phyloP scores from a whole-genome alignment of 2,797 vertebrate species.

The Tauraco hartlaubi region DNA sequence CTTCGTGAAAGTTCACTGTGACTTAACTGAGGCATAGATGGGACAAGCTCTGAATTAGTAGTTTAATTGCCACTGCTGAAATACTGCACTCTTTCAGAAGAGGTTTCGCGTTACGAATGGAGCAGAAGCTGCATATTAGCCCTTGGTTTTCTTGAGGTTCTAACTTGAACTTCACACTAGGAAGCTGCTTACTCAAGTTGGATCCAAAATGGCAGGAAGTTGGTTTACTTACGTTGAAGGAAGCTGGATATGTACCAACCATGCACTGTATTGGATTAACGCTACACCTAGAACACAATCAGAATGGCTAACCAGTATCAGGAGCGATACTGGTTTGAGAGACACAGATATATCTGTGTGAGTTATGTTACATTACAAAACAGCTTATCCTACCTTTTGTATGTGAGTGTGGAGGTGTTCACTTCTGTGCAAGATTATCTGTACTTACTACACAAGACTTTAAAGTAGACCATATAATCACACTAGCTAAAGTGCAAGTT shows the following conservation, averaged over 20 bases:
- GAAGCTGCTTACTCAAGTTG: background rate
- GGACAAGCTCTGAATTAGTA: background rate
- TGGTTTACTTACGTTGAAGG: background rate
- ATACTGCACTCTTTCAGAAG: background rate
- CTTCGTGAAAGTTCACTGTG: background rate
- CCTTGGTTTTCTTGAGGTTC: background rate
- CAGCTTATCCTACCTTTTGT: background rate
- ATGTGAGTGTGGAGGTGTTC: background rate
- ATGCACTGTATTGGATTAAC: background rate
- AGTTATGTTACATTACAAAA: background rate
- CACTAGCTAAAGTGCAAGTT: background rate
- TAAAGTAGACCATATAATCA: background rate
- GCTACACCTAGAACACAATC: fast-evolving
- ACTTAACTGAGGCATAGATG: background rate
- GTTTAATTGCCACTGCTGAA: background rate
- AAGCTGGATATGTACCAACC: background rate
- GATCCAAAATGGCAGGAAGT: background rate
- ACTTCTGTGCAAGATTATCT: background rate
- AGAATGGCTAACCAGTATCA: background rate
- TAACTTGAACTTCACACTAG: background rate
- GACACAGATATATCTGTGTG: background rate
- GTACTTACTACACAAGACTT: background rate
- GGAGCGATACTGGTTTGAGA: background rate
- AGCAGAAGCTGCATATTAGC: background rate
- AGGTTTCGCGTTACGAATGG: background rate